Evolutionary conservation across 2,888 invertebrate genomes (phyloP), one percentile per base, ranked within the genome.

Genomic region (Rotaria socialis): DNA sequence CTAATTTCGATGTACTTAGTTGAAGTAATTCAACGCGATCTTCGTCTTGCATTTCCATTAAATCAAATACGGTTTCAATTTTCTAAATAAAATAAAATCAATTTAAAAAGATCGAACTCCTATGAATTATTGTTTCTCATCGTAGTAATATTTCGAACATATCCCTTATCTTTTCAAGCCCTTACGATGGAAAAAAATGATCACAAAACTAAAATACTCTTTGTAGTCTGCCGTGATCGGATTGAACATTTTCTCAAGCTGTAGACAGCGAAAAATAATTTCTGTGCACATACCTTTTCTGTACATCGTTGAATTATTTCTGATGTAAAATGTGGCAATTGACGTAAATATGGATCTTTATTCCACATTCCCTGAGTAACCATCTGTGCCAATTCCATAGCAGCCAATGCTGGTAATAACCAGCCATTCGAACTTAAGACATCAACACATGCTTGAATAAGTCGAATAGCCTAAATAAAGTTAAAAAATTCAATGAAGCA

Each of bases 311-410:
- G 95, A 88, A 98, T 94, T 86, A 96, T 94, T 0, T 96, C 97
- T 0, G 93, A 90, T 6, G 94, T 94, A 91, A 98, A 98, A 92
- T 99, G 97, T 3, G 99, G 99, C 90, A 99, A 92, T 90, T 99
- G 99, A 88, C 97, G 94, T 88, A 99, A 93, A 90, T 97, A 97
- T 0, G 96, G 96, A 92, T 99, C 99, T 91, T 97, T 97, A 89
- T 95, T 96, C 97, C 98, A 99, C 97, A 99, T 97, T 19, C 98
- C 98, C 92, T 99, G 99, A 0, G 99, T 99, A 4, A 96, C 95
- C 98, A 99, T 99, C 92, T 99, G 99, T 0, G 98, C 96, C 89
- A 99, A 93, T 92, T 99, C 99, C 99, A 99, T 99, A 89, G 98
- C 97, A 35, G 97, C 96, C 74, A 99, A 95, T 7, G 98, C 99